Evolutionary conservation across 2,888 invertebrate genomes (phyloP), one percentile per base, ranked within the genome.

Genomic region (Hypercompe scribonia): DNA sequence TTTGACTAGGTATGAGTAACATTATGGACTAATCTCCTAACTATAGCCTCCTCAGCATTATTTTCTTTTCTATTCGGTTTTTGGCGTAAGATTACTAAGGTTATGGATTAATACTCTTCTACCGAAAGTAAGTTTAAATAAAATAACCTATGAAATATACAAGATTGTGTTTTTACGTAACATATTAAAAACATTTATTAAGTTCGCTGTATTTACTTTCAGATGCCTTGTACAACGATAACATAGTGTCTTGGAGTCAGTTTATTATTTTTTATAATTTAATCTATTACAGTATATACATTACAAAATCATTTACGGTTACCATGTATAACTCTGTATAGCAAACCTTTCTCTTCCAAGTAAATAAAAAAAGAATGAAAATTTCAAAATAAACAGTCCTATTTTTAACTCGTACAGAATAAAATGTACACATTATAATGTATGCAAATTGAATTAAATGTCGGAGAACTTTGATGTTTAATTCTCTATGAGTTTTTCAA

Each of bases 391-490:
- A 28, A 58, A n/a, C 13, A 28, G 5, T 58, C 28, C 28, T 1
- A 11, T 28, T 58, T 58, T 58, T 5, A 28, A 28, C 28, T 28
- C 28, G 28, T 58, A 58, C 28, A 28, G 15, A 28, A 15, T 28
- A 15, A 54, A 58, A 28, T 58, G 28, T 58, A 28, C 28, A 15
- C 28, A 28, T 58, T 58, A 28, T 58, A 58, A 58, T 28, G 58
- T 58, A 28, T 28, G 58, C 15, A 58, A 28, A 58, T 58, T 28
- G 28, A 13, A 58, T 58, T 3, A 58, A 28, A 58, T n/a, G 4
- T 58, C n/a, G 11, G 54, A n/a, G 54, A 58, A 58, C 54, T 58
- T 58, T 58, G 28, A 58, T 58, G n/a, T 58, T 28, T 58, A 58
- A 58, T n/a, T 58, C 54, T 58, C 54, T 58, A 58, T 58, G 54